Evolutionary conservation across 2,888 invertebrate genomes (phyloP).

Genomic region (Troides helena): DNA sequence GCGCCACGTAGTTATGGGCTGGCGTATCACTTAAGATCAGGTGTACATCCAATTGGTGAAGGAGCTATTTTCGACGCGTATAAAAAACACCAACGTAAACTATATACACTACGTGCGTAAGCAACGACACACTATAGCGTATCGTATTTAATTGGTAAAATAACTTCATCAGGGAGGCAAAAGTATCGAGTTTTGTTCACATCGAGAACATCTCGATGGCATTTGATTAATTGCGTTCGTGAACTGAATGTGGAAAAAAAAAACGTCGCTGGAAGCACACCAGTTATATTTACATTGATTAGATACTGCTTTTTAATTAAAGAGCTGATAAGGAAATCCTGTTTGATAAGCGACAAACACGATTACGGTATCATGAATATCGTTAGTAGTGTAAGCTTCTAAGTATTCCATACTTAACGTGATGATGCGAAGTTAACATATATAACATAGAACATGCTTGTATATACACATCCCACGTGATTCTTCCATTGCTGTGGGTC

Average conservation of each 20-base stretch:
- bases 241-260: background rate
- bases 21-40: too few species aligned
- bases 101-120: too few species aligned
- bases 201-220: constrained; percentile 11
- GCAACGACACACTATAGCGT: constrained; percentile 12
- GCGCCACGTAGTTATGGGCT: too few species aligned
- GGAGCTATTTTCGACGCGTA: constrained; percentile 40
- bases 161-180: constrained; percentile 1
- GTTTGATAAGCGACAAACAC: background rate
- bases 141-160: constrained; percentile 25
- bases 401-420: too few species aligned
- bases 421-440: too few species aligned
- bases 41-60: too few species aligned
- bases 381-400: too few species aligned
- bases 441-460: too few species aligned
- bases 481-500: too few species aligned
- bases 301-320: background rate
- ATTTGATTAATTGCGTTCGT: constrained; percentile 15
- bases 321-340: too few species aligned
- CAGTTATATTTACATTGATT: background rate
- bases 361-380: background rate
- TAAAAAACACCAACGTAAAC: constrained; percentile 26
- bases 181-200: constrained; percentile 1
- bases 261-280: background rate
- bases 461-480: too few species aligned